Evolutionary conservation across 1,140 invertebrate species (phyloP).

Genomic region (Cyclargus thomasi): DNA sequence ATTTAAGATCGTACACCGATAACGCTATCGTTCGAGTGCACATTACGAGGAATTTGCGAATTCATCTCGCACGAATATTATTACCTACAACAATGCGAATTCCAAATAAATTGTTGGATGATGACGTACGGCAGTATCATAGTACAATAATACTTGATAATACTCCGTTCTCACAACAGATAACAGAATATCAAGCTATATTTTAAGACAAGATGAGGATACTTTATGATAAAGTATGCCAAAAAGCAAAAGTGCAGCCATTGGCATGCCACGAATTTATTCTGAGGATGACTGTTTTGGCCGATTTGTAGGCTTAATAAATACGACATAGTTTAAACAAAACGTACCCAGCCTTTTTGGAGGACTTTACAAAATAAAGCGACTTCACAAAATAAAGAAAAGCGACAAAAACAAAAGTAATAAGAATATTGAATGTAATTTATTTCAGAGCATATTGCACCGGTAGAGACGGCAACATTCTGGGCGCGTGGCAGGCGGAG

Average conservation of each 20-base stretch:
- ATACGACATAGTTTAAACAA: too few relatives aligned
- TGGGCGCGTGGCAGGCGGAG: slow-evolving; percentile 65
- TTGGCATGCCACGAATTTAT: too few relatives aligned
- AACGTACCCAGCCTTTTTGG: too few relatives aligned
- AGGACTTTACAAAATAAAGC: too few relatives aligned
- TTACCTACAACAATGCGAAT: neutral
- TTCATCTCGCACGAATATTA: slow-evolving; percentile 10
- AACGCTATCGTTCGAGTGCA: slow-evolving; percentile 6
- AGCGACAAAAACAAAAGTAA: too few relatives aligned
- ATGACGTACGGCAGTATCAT: neutral
- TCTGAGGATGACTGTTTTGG: too few relatives aligned
- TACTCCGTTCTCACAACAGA: neutral
- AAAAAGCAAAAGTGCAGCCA: too few relatives aligned
- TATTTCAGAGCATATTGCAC: slow-evolving; percentile 75
- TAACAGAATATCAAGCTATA: neutral
- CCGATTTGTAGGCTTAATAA: too few relatives aligned
- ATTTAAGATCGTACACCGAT: slow-evolving; percentile 6
- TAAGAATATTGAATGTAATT: too few relatives aligned
- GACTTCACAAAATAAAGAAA: too few relatives aligned
- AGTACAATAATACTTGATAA: neutral
- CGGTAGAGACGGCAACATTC: slow-evolving; percentile 68
- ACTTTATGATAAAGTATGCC: slow-evolving; percentile 12
- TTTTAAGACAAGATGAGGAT: too few relatives aligned
- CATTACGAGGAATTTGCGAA: slow-evolving; percentile 9
- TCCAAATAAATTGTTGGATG: neutral